Evolutionary conservation across 2,797 vertebrate species (phyloP).

Genomic region (Leuciscus waleckii): DNA sequence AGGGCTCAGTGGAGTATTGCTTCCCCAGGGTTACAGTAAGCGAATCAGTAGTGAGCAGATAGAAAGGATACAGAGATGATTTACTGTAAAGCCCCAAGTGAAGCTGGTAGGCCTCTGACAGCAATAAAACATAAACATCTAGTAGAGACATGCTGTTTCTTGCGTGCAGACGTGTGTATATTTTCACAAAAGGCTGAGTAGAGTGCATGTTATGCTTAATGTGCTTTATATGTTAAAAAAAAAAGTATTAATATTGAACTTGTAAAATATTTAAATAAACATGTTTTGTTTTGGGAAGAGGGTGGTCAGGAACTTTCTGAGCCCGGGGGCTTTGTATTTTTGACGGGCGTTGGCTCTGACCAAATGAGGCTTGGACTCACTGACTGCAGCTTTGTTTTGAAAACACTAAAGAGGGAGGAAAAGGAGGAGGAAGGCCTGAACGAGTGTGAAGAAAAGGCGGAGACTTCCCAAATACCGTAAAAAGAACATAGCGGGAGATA

Average conservation of each 20-base stretch:
- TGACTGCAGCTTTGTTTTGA: slow-evolving; percentile 62
- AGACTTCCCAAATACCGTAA: slow-evolving; percentile 59
- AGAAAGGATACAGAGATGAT: slow-evolving; percentile 47
- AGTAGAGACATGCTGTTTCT: slow-evolving; percentile 32
- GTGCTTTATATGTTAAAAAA: slow-evolving; percentile 14
- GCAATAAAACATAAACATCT: slow-evolving; percentile 58
- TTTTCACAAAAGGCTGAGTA: slow-evolving; percentile 53
- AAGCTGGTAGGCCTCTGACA: slow-evolving; percentile 43
- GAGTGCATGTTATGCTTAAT: slow-evolving; percentile 61
- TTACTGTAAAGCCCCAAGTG: slow-evolving; percentile 57
- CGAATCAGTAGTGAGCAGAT: slow-evolving; percentile 25
- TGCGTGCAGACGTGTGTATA: slow-evolving; percentile 25
- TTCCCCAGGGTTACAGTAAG: slow-evolving; percentile 39
- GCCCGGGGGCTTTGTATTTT: slow-evolving; percentile 60
- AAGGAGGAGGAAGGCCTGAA: slow-evolving; percentile 29
- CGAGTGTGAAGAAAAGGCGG: slow-evolving; percentile 50
- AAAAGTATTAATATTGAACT: not conserved
- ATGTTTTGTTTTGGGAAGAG: slow-evolving; percentile 37
- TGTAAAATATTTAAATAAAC: slow-evolving; percentile 54
- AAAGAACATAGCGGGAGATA: slow-evolving; percentile 48
- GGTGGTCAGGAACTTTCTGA: slow-evolving; percentile 56
- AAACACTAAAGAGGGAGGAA: slow-evolving; percentile 48
- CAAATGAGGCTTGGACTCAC: slow-evolving; percentile 49
- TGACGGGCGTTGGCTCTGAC: slow-evolving; percentile 59
- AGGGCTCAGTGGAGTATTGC: not conserved